Evolutionary conservation across 1,140 invertebrate genomes (phyloP).

Genomic region (Drosophila gunungcola): DNA sequence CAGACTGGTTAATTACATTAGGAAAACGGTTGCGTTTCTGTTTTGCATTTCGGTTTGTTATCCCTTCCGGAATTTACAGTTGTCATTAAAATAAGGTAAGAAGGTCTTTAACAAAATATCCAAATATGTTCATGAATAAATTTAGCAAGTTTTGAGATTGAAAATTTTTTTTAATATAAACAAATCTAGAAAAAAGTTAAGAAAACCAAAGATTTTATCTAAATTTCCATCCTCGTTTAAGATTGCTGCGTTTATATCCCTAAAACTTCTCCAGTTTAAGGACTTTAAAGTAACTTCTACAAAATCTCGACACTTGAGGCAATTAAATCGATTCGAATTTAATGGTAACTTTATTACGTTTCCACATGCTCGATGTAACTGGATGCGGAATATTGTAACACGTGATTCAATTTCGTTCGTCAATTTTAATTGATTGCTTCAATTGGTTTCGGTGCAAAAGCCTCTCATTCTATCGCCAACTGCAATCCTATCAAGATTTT

Average conservation of each 20-base stretch:
- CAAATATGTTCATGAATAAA: too few relatives aligned
- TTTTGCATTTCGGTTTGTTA: constrained; percentile 61
- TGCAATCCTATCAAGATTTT: constrained; percentile 30
- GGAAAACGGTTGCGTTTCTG: constrained; percentile 39
- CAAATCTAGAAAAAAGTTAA: neutral
- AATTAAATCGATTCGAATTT: constrained; percentile 27
- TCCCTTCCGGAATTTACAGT: constrained; percentile 21
- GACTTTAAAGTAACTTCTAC: neutral
- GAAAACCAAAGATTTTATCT: neutral
- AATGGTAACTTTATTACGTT: constrained; percentile 44
- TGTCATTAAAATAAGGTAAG: constrained; percentile 35
- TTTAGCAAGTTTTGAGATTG: too few relatives aligned
- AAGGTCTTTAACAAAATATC: neutral
- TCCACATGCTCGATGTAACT: constrained; percentile 45
- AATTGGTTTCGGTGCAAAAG: constrained; percentile 53
- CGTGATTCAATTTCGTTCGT: constrained; percentile 79
- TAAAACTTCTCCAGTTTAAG: neutral
- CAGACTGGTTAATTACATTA: constrained; percentile 79
- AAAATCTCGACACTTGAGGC: constrained; percentile 15
- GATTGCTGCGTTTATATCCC: too few relatives aligned
- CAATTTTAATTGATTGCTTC: constrained; percentile 81
- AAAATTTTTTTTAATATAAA: neutral
- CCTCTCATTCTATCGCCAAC: constrained; percentile 10
- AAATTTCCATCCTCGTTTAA: too few relatives aligned
- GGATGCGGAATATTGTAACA: constrained; percentile 68